A percentile compares a stretch with the other conserved stretches of the same genome.
phyloP scores from a whole-genome alignment of 2,113 vertebrate species.

The Lota lota region DNA sequence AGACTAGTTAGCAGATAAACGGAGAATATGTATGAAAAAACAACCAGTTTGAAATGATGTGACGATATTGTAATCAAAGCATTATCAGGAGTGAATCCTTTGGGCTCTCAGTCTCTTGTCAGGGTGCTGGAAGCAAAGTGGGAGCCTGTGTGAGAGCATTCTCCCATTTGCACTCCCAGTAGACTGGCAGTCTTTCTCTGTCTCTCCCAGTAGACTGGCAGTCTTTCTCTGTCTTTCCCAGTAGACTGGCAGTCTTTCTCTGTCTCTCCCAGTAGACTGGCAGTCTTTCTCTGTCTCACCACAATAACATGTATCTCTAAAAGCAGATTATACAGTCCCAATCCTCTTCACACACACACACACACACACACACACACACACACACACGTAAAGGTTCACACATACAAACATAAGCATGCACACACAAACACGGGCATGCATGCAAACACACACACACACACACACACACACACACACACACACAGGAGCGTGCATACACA shows the following conservation, averaged over 20 bases:
- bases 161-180: no score
- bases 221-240: no score
- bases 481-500: neutral
- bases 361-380: neutral
- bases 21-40: neutral
- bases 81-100: no score
- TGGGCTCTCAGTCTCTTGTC: no score
- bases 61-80: no score
- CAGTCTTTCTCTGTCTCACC: conserved; percentile 1
- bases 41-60: no score
- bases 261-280: no score
- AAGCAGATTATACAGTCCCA: conserved; percentile 35
- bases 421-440: conserved; percentile 27
- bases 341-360: neutral
- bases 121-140: no score
- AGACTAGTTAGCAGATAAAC: neutral
- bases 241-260: neutral
- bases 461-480: neutral
- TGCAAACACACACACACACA: conserved; percentile 23
- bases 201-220: no score
- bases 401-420: neutral
- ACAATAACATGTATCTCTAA: conserved; percentile 31
- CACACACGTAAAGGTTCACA: no score
- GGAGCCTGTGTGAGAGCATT: no score
- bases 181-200: no score